Evolutionary conservation across 2,888 invertebrate species (phyloP), one percentile per base, ranked within the genome.

Genomic region (Amphipyra berbera): DNA sequence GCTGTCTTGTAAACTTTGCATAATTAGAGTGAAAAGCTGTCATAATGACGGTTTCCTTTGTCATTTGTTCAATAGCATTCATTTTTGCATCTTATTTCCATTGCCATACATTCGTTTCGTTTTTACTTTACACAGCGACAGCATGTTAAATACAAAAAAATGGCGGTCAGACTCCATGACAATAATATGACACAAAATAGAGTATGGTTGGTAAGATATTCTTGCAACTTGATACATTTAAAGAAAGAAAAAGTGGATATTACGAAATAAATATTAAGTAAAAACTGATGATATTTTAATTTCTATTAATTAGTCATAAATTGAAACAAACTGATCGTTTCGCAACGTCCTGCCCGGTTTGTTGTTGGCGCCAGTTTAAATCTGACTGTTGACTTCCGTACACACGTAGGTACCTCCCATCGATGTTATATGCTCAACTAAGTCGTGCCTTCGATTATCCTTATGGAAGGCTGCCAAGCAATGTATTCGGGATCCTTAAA

Each of bases 11-110:
- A 70, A 74, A 78, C 72, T 63, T 47, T 67, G 38, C 58, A 56
- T 68, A 66, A 70, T 66, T 66, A 62, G 56, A 78, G 69, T 78
- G 77, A 64, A 73, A 73, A 70, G 53, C 49, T 59, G 42, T 61
- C 54, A 14, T 61, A 37, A 68, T 53, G 35, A 50, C 48, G 13
- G 37, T 38, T 60, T 13, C 42, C 42, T 44, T 62, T 62, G 60
- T 71, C 59, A 60, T 62, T 75, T 68, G 60, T 74, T 49, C 46
- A 49, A 55, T 47, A 33, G 9, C 35, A 58, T 21, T 52, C 13
- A 50, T 35, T 68, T 58, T 41, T 58, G n/a, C 13, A 37, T 35
- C 21, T 46, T 58, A 45, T 41, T 15, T 14, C 10, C 55, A 15
- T n/a, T 53, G 49, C 15, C 14, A 38, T 6, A 42, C 35, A 55